These are phyloP conservation scores for Heliconius nattereri DNA, from an alignment of 1,140 invertebrate genomes.

Conservation along the genomic window DNA sequence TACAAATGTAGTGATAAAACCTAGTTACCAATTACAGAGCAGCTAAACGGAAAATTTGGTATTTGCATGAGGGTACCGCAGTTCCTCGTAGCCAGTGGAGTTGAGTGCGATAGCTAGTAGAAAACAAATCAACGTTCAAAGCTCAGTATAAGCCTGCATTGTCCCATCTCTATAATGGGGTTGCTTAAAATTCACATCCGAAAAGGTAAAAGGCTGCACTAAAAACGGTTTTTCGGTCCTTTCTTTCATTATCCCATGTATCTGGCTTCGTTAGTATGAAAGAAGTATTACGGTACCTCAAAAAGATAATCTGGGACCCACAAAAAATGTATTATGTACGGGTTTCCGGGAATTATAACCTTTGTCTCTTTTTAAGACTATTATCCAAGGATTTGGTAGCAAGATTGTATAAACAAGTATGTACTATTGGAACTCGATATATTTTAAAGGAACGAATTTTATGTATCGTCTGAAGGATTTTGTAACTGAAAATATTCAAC, in stretches of 20 bases:
- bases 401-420: slow-evolving; percentile 26
- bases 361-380: slow-evolving; percentile 41
- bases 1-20: not conserved
- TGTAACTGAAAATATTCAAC: too few species aligned
- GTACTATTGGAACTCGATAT: slow-evolving; percentile 27
- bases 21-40: not conserved
- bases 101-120: slow-evolving; percentile 10
- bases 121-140: slow-evolving; percentile 23
- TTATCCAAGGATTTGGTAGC: slow-evolving; percentile 33
- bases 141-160: slow-evolving; percentile 19
- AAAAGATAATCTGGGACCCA: slow-evolving; percentile 35
- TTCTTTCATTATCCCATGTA: slow-evolving; percentile 35
- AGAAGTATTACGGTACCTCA: slow-evolving; percentile 31
- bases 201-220: slow-evolving; percentile 35
- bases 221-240: slow-evolving; percentile 24
- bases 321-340: slow-evolving; percentile 37
- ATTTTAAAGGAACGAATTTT: too few species aligned
- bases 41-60: not conserved
- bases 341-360: slow-evolving; percentile 36
- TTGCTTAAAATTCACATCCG: slow-evolving; percentile 31
- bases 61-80: slow-evolving; percentile 8
- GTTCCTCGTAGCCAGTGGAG: not conserved
- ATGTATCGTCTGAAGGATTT: too few species aligned
- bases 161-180: slow-evolving; percentile 27
- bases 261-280: slow-evolving; percentile 34